phyloP scores from a whole-genome alignment of 2,797 vertebrate species.

The Allobates femoralis region DNA sequence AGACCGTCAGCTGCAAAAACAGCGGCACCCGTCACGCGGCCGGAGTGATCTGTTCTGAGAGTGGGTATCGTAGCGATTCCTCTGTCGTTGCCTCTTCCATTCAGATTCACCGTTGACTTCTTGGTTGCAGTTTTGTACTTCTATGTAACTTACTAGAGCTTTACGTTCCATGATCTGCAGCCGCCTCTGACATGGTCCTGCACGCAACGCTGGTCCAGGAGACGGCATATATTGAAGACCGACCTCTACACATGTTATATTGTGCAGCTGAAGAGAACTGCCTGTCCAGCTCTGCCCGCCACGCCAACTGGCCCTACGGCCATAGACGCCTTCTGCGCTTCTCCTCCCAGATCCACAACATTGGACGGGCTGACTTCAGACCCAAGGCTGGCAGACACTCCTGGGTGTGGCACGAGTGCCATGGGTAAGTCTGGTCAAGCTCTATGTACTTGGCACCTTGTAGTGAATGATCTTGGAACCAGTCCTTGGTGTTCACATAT shows the following conservation, averaged over 20 bases:
- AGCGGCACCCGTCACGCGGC: conserved; percentile 85
- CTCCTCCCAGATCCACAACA: conserved; percentile 98
- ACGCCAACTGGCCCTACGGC: conserved; percentile 96
- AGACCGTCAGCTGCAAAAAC: conserved; percentile 85
- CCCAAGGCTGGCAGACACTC: conserved; percentile 96
- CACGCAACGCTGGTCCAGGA: conserved; percentile 91
- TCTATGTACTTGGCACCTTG: not conserved
- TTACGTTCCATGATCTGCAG: conserved; percentile 71
- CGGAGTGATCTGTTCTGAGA: conserved; percentile 96
- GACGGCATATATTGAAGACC: conserved; percentile 95
- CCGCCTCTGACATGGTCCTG: conserved; percentile 91
- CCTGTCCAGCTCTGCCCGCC: conserved; percentile 86
- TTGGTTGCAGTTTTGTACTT: no score
- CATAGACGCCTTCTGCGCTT: conserved; percentile 95
- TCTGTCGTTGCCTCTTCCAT: no score
- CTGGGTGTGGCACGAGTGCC: conserved; percentile 98
- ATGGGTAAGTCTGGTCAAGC: conserved; percentile 78
- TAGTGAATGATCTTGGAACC: no score
- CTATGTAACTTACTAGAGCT: no score
- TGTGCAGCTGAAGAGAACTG: conserved; percentile 96
- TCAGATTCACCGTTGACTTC: not conserved
- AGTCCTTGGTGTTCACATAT: no score
- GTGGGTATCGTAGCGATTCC: conserved; percentile 76
- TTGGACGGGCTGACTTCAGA: conserved; percentile 93
- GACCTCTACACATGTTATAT: conserved; percentile 96